Conservation (phyloP, 53 echinoderm and acorn worm species). For the Holothuria scabra region DNA sequence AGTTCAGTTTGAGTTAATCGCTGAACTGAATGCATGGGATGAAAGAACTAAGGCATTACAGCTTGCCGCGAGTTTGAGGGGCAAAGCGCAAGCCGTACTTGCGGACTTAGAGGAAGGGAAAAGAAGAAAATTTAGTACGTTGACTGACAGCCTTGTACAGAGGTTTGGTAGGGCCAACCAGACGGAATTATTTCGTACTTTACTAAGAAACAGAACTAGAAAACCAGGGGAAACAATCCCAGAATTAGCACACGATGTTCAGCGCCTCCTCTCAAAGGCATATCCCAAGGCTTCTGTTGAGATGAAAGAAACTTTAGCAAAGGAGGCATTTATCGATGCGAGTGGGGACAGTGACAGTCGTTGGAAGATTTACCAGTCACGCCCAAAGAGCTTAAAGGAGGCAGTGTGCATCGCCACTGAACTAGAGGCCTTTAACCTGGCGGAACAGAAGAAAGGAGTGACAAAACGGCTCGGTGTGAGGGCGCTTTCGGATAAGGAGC, state of each 20-base stretch:
- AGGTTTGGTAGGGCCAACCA: constrained; percentile 57
- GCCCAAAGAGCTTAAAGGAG: constrained; percentile 38
- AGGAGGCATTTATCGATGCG: constrained; percentile 66
- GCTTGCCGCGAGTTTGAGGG: constrained; percentile 65
- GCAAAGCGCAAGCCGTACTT: constrained; percentile 59
- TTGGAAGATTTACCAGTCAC: constrained; percentile 47
- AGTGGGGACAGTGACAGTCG: constrained; percentile 49
- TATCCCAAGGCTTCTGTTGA: constrained; percentile 52
- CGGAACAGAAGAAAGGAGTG: constrained; percentile 7
- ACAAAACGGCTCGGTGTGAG: background rate
- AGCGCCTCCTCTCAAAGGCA: constrained; percentile 38
- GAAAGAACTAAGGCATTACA: constrained; percentile 47
- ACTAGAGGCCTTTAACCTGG: constrained; percentile 50
- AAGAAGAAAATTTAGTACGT: background rate
- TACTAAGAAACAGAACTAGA: constrained; percentile 34
- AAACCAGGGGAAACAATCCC: constrained; percentile 46
- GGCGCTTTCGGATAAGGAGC: background rate
- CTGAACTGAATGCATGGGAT: too few species aligned
- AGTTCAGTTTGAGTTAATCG: too few species aligned
- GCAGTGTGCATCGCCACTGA: constrained; percentile 57
- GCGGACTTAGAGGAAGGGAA: constrained; percentile 45
- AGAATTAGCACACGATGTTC: constrained; percentile 41
- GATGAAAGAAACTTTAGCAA: constrained; percentile 53
- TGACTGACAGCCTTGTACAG: constrained; percentile 10
- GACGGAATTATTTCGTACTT: constrained; percentile 47